Evolutionary conservation across 2,888 invertebrate species (phyloP).

Genomic region (Polietes domitor): DNA sequence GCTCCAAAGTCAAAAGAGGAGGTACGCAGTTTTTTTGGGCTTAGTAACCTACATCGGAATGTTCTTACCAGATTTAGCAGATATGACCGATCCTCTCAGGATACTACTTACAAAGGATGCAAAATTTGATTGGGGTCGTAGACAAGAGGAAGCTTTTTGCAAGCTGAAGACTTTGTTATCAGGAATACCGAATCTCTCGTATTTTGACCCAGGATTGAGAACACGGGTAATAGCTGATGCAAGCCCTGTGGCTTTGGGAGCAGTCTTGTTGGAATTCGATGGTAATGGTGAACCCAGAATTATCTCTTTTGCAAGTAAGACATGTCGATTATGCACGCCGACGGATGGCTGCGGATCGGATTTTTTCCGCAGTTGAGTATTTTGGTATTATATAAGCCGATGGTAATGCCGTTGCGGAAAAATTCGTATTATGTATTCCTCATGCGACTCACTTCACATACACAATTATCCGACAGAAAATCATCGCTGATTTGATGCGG

Average conservation of each 20-base stretch:
- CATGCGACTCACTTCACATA: no score
- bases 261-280: slow-evolving; percentile 30
- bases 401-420: no score
- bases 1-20: slow-evolving; percentile 71
- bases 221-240: neutral
- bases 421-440: no score
- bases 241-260: slow-evolving; percentile 29
- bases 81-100: slow-evolving; percentile 39
- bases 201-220: slow-evolving; percentile 71
- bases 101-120: slow-evolving; percentile 65
- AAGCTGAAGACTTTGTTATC: slow-evolving; percentile 66
- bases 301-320: slow-evolving; percentile 6
- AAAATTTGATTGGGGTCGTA: slow-evolving; percentile 70
- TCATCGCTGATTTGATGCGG: no score
- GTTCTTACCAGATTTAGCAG: slow-evolving; percentile 57
- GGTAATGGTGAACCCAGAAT: neutral
- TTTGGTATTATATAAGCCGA: no score
- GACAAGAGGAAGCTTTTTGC: slow-evolving; percentile 71
- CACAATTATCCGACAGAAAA: no score
- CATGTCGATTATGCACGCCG: no score
- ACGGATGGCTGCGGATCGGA: no score
- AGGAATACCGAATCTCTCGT: slow-evolving; percentile 68
- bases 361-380: no score
- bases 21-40: slow-evolving; percentile 73
- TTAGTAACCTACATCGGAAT: slow-evolving; percentile 72